Evolutionary conservation across 2,113 vertebrate genomes (phyloP).

Genomic region (Scalopus aquaticus): DNA sequence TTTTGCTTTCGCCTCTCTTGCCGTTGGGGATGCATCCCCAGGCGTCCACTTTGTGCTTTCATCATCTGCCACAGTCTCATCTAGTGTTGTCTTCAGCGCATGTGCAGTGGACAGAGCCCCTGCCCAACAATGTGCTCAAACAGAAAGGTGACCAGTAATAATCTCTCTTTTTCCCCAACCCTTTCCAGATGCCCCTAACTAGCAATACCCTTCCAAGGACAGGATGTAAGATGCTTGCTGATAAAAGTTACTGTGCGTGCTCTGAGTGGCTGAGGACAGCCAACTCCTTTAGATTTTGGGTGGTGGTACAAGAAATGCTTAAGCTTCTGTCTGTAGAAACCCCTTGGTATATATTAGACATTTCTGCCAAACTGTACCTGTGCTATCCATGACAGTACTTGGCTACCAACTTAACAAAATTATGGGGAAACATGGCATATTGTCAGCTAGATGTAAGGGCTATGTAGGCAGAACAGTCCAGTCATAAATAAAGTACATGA

Average conservation of each 20-base stretch:
- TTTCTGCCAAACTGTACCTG: background rate
- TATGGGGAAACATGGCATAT: background rate
- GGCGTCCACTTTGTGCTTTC: background rate
- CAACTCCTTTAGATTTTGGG: background rate
- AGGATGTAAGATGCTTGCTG: background rate
- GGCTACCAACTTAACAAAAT: background rate
- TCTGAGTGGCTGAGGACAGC: background rate
- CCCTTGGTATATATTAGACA: background rate
- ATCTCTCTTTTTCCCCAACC: background rate
- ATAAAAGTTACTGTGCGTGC: background rate
- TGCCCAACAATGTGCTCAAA: background rate
- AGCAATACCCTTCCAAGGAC: background rate
- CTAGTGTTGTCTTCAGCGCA: background rate
- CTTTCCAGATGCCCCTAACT: background rate
- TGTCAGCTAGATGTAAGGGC: background rate
- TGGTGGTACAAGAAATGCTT: background rate
- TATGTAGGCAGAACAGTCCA: background rate
- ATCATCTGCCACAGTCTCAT: background rate
- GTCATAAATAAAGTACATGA: background rate
- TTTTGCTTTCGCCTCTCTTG: too few relatives aligned
- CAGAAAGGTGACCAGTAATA: background rate
- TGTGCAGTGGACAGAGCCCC: background rate
- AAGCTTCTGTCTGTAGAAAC: background rate
- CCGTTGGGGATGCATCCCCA: too few relatives aligned
- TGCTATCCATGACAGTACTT: background rate